Conservation (phyloP, 2,888 invertebrate species). For the Dryomyza anilis region DNA sequence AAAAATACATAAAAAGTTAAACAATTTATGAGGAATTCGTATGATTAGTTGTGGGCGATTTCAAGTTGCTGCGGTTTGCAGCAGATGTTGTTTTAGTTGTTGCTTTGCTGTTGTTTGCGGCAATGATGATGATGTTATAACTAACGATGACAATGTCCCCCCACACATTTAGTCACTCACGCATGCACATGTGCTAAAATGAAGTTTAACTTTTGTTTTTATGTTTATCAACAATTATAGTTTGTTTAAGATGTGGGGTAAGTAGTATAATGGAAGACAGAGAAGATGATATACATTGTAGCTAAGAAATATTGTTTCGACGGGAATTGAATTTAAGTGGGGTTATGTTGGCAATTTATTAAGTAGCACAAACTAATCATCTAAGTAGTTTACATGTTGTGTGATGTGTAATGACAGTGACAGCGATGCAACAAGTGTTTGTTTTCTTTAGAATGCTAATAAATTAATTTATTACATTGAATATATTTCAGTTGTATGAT, state of each 20-base stretch:
- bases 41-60: too few species aligned
- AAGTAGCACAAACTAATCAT: conserved; percentile 16
- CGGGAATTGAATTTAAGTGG: neutral
- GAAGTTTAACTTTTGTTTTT: neutral
- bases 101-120: too few species aligned
- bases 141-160: too few species aligned
- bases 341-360: neutral
- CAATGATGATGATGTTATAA: too few species aligned
- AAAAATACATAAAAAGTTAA: too few species aligned
- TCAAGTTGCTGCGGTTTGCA: too few species aligned
- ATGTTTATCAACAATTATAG: conserved; percentile 22
- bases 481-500: too few species aligned
- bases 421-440: neutral
- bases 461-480: too few species aligned
- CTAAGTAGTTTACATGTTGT: neutral
- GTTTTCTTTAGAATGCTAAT: too few species aligned
- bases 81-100: too few species aligned
- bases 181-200: neutral
- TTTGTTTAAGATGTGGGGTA: neutral
- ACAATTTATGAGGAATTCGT: too few species aligned
- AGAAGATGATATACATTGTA: neutral
- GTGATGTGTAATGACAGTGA: neutral
- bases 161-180: too few species aligned
- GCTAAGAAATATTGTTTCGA: neutral
- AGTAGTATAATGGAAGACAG: neutral